Percentiles rank a stretch among this genome's conserved stretches.
Evolutionary conservation across 1,140 invertebrate genomes (phyloP).

Genomic region (Papilio polytes): DNA sequence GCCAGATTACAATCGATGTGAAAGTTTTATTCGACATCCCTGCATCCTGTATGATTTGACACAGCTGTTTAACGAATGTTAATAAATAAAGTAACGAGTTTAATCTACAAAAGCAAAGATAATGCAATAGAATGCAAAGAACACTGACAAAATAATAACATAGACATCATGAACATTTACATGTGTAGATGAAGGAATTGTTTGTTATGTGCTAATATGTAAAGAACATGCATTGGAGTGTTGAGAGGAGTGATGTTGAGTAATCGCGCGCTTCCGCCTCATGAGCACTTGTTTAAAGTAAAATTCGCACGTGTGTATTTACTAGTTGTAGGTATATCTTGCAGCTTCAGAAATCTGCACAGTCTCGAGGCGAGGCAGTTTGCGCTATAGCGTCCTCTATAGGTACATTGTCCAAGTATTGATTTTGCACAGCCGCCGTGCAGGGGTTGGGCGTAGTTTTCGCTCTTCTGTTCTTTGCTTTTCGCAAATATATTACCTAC

Average conservation of each 20-base stretch:
- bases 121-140: neutral
- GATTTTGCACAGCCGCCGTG: constrained; percentile 33
- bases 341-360: neutral
- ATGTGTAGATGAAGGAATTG: neutral
- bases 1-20: constrained; percentile 7
- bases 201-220: neutral
- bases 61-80: constrained; percentile 3
- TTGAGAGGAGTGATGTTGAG: neutral
- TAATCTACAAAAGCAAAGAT: no score
- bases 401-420: constrained; percentile 13
- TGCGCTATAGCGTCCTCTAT: neutral
- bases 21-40: neutral
- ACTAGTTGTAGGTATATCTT: neutral
- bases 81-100: no score
- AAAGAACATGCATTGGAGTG: neutral
- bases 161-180: neutral
- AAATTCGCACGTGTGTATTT: constrained; percentile 30
- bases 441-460: constrained; percentile 10
- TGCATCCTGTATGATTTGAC: neutral
- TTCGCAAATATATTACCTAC: neutral
- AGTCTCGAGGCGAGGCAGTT: neutral
- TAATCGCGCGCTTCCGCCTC: neutral
- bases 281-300: constrained; percentile 9
- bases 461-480: neutral
- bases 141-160: neutral